These are phyloP conservation scores for Zapus hudsonius DNA, from an alignment of 2,113 vertebrate genomes.

Conservation along the genomic window DNA sequence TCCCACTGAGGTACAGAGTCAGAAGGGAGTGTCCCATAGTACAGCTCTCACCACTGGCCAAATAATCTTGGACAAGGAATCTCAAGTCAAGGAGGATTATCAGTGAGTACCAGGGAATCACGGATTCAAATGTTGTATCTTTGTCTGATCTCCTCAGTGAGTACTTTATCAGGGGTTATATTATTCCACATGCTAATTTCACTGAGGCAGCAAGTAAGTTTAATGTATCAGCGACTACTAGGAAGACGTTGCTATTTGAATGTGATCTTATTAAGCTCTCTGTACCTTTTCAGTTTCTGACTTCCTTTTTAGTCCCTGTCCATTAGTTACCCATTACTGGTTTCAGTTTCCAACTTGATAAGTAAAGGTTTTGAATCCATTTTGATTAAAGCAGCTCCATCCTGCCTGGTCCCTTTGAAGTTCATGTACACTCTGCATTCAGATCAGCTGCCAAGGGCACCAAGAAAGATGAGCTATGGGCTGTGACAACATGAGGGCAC, in stretches of 20 bases:
- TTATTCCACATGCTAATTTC: slow-evolving; percentile 4
- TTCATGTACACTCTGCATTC: slow-evolving; percentile 58
- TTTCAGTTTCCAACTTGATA: slow-evolving; percentile 75
- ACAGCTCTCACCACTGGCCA: not conserved
- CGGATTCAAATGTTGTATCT: slow-evolving; percentile 4
- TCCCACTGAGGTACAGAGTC: not conserved
- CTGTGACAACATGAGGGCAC: slow-evolving; percentile 72
- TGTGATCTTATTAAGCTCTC: slow-evolving; percentile 22
- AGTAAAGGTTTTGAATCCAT: slow-evolving; percentile 66
- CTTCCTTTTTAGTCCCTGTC: slow-evolving; percentile 33
- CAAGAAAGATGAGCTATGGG: slow-evolving; percentile 76
- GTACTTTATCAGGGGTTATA: not conserved
- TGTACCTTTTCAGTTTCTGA: slow-evolving; percentile 3
- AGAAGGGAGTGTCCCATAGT: rapidly evolving
- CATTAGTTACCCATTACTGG: slow-evolving; percentile 55
- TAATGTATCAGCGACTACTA: not conserved
- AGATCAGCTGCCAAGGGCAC: slow-evolving; percentile 72
- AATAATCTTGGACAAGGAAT: not conserved
- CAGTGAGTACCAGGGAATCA: not conserved
- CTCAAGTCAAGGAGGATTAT: not conserved
- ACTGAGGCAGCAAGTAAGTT: slow-evolving; percentile 15
- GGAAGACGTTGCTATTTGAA: slow-evolving; percentile 29
- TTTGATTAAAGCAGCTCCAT: slow-evolving; percentile 77
- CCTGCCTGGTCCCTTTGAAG: slow-evolving; percentile 77
- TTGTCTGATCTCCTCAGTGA: slow-evolving; percentile 1